Base-by-base conservation (phyloP, 1,140 invertebrate species). In the Hestina assimilis region DNA sequence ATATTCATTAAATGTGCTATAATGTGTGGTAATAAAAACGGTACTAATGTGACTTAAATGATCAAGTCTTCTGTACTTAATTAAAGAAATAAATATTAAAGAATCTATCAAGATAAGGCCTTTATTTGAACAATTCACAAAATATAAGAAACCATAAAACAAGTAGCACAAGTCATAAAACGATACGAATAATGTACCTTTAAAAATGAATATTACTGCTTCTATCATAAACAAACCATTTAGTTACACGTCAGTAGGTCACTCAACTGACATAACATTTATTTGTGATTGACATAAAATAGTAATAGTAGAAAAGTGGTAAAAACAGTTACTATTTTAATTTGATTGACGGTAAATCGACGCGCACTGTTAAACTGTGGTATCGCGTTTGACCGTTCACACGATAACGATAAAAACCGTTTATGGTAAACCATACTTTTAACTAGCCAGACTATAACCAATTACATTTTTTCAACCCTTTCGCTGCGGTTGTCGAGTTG, bases 301-400 rank as follows among this genome's bases (percentile, higher is more conserved):
- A 17, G 38, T 58, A 58, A 58, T 50, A 24, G 55, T 20, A 33
- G 26, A 42, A 50, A 58, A 43, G 38, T 52, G 55, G 23, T 58
- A 35, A 23, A 58, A 58, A 58, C 46, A 50, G 46, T 58, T 50
- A 57, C 38, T 58, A 38, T 58, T 41, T 26, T 48, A 58, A 50
- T 58, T 58, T 42, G 55, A 58, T 58, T 58, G 55, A 58, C 47
- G 55, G 55, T 50, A 48, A 58, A 58, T 50, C 29, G 55, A 58
- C 43, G 46, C 26, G 46, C 53, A 47, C 42, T 55, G 53, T 55
- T 55, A 26, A 9, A 54, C 15, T 54, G 51, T 33, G 14, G 21
- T 54, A 45, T 43, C 43, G n/a, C 41, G 7, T 28, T 47, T 35
- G 24, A 38, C 20, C 12, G 29, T 47, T 55, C 31, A 55, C 53